Evolutionary conservation across 2,113 vertebrate species (phyloP).

Genomic region (Ailuropoda melanoleuca): DNA sequence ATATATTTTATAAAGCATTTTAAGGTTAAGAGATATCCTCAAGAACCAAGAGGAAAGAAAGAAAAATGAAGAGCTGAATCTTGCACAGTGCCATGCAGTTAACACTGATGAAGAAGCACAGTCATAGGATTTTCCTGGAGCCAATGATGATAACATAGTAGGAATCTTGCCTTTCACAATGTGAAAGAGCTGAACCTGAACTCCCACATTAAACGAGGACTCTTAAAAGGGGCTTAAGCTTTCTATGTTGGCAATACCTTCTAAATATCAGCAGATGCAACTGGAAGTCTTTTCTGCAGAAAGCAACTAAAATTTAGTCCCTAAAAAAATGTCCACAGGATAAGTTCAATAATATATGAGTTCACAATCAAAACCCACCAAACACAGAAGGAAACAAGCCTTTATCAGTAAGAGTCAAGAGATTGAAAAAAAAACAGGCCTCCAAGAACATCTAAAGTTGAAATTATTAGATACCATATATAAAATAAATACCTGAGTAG

Average conservation of each 20-base stretch:
- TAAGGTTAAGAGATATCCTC: background rate
- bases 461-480: background rate
- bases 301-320: background rate
- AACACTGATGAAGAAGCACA: background rate
- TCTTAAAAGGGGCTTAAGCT: background rate
- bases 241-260: background rate
- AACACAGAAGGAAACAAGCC: background rate
- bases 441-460: background rate
- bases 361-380: background rate
- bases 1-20: background rate
- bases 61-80: background rate
- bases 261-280: background rate
- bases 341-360: background rate
- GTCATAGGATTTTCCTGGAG: background rate
- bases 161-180: background rate
- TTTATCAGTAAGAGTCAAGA: background rate
- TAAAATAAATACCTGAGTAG: background rate
- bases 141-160: background rate
- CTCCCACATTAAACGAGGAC: background rate
- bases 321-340: background rate
- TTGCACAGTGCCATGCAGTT: background rate
- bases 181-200: background rate
- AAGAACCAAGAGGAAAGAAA: background rate
- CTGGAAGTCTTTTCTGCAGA: background rate
- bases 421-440: background rate